Evolutionary conservation across 2,797 vertebrate species (phyloP).

Genomic region (Oophaga sylvatica): DNA sequence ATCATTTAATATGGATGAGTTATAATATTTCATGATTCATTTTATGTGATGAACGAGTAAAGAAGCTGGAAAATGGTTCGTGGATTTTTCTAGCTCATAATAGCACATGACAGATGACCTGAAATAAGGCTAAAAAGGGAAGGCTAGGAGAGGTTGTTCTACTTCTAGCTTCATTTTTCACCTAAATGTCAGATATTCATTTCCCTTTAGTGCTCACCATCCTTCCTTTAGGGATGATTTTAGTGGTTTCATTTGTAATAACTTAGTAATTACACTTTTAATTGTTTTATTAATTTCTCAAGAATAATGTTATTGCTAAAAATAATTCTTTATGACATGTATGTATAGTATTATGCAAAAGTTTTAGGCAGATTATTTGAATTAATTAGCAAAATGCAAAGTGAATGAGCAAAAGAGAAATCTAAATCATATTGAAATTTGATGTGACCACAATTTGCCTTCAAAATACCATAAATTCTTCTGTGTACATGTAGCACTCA

Average conservation of each 20-base stretch:
- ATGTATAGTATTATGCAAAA: too few species aligned
- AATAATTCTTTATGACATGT: too few species aligned
- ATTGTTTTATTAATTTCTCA: too few species aligned
- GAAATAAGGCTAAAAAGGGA: not conserved
- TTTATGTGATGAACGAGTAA: conserved; percentile 32
- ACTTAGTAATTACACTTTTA: too few species aligned
- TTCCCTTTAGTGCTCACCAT: not conserved
- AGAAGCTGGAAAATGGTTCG: conserved; percentile 21
- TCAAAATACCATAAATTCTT: too few species aligned
- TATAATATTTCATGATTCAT: conserved; percentile 30
- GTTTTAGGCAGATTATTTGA: too few species aligned
- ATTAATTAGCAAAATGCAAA: too few species aligned
- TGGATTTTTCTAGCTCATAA: not conserved
- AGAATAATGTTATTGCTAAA: too few species aligned
- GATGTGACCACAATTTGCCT: too few species aligned
- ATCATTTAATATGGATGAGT: conserved; percentile 45
- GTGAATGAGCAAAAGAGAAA: too few species aligned
- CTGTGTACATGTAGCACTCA: too few species aligned
- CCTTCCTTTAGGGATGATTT: not conserved
- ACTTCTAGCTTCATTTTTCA: not conserved
- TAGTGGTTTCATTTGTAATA: not conserved
- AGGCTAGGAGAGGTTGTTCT: not conserved
- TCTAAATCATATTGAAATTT: too few species aligned
- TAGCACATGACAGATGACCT: conserved; percentile 21
- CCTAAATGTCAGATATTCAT: not conserved